Conservation (phyloP, 2,797 vertebrate genomes). For the Tenualosa ilisha region DNA sequence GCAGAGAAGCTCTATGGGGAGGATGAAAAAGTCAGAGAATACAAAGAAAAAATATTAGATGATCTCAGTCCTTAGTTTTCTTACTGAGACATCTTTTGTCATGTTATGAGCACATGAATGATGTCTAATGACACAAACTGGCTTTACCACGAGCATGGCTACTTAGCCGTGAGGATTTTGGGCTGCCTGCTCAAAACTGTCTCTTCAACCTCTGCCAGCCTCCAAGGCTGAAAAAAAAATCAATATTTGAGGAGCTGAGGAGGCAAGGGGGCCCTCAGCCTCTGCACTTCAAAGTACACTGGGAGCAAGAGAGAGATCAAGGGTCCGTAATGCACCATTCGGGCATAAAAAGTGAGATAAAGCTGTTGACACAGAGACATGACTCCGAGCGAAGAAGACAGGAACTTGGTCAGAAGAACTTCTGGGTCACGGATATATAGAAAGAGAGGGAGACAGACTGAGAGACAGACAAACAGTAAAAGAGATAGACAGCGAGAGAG, state of each 20-base stretch:
- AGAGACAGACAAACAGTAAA: neutral
- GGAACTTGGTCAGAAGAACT: neutral
- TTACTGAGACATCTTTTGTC: too few relatives aligned
- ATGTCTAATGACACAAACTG: neutral
- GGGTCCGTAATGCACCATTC: neutral
- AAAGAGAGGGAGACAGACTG: neutral
- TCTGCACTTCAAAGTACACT: conserved; percentile 28
- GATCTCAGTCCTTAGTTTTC: too few relatives aligned
- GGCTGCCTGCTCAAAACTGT: neutral
- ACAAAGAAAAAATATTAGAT: too few relatives aligned
- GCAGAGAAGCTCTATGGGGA: neutral
- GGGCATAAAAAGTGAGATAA: conserved; percentile 7
- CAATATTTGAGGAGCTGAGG: conserved; percentile 43
- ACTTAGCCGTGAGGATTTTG: neutral
- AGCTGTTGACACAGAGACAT: neutral
- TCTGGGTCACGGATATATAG: neutral
- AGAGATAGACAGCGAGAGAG: neutral
- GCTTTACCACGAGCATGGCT: neutral
- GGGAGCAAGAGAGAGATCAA: conserved; percentile 20
- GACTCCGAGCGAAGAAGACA: neutral
- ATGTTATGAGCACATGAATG: neutral
- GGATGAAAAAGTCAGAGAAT: neutral
- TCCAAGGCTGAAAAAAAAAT: conserved; percentile 27
- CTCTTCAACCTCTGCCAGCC: conserved; percentile 4
- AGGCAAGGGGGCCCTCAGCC: conserved; percentile 7